Evolutionary conservation across 2,797 vertebrate species (phyloP).

Genomic region (Euthynnus affinis): DNA sequence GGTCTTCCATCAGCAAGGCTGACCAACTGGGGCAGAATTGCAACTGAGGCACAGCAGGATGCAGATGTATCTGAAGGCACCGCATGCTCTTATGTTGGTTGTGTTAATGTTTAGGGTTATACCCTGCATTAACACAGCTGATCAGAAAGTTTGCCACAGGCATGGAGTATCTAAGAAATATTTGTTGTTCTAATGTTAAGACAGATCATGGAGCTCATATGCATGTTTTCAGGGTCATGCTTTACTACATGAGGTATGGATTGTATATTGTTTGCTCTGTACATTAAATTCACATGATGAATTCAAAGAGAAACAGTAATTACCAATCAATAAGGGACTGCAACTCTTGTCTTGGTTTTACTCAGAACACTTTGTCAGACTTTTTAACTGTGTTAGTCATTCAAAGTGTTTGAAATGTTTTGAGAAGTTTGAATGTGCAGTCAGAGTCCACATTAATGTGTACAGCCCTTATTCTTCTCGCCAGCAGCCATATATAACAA

Average conservation of each 20-base stretch:
- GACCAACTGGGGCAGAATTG: conserved; percentile 67
- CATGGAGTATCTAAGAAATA: conserved; percentile 31
- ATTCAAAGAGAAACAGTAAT: neutral
- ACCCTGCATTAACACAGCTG: conserved; percentile 47
- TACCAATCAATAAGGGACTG: neutral
- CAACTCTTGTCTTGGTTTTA: neutral
- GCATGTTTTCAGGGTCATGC: neutral
- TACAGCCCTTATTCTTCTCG: conserved; percentile 37
- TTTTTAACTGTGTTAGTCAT: conserved; percentile 1
- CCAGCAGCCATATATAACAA: conserved; percentile 61
- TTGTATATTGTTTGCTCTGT: too few species aligned
- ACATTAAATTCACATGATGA: too few species aligned
- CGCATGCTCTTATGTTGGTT: conserved; percentile 40
- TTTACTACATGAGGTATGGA: too few species aligned
- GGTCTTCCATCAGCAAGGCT: conserved; percentile 58
- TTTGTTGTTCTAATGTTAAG: conserved; percentile 28
- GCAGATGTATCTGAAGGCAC: conserved; percentile 57
- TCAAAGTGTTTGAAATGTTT: conserved; percentile 30
- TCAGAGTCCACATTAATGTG: conserved; percentile 42
- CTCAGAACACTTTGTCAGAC: neutral
- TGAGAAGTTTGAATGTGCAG: conserved; percentile 33
- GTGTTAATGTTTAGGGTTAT: conserved; percentile 56
- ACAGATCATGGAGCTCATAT: neutral
- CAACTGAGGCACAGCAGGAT: conserved; percentile 52
- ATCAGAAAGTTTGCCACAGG: conserved; percentile 45